Evolutionary conservation across 2,888 invertebrate genomes (phyloP).

Genomic region (Azorinus chamasolen): DNA sequence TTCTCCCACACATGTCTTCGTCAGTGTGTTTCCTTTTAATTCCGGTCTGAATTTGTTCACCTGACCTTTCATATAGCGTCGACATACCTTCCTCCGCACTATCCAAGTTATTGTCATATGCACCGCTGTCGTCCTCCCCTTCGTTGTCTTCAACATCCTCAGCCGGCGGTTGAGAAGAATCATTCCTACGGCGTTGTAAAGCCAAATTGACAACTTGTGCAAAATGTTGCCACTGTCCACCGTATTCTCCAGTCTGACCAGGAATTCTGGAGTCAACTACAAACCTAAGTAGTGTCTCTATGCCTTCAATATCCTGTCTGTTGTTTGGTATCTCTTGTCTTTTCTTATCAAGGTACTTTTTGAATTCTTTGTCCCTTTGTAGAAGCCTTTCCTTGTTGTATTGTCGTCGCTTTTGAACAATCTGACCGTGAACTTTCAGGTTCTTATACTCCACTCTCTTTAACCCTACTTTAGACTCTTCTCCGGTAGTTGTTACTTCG

Average conservation of each 20-base stretch:
- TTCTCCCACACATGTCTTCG: neutral
- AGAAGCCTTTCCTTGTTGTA: slow-evolving; percentile 6
- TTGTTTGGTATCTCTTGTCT: neutral
- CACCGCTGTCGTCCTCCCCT: neutral
- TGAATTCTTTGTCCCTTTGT: slow-evolving; percentile 2
- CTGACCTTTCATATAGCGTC: neutral
- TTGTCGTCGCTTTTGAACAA: too few relatives aligned
- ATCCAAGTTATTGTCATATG: neutral
- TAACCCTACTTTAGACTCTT: slow-evolving; percentile 47
- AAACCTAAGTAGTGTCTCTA: slow-evolving; percentile 30
- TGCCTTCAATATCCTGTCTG: slow-evolving; percentile 11
- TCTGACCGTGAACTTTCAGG: slow-evolving; percentile 15
- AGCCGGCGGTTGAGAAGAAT: neutral
- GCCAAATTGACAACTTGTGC: slow-evolving; percentile 23
- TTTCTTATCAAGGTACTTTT: neutral
- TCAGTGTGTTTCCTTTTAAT: too few relatives aligned
- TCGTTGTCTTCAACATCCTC: neutral
- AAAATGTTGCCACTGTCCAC: slow-evolving; percentile 31
- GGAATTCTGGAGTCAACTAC: slow-evolving; percentile 13
- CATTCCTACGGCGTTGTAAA: slow-evolving; percentile 4
- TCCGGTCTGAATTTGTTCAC: too few relatives aligned
- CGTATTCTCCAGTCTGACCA: slow-evolving; percentile 6
- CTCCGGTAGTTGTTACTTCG: slow-evolving; percentile 27
- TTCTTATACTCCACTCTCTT: slow-evolving; percentile 32
- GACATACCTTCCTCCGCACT: neutral